Evolutionary conservation across 2,797 vertebrate genomes (phyloP).

Genomic region (Chelon auratus): DNA sequence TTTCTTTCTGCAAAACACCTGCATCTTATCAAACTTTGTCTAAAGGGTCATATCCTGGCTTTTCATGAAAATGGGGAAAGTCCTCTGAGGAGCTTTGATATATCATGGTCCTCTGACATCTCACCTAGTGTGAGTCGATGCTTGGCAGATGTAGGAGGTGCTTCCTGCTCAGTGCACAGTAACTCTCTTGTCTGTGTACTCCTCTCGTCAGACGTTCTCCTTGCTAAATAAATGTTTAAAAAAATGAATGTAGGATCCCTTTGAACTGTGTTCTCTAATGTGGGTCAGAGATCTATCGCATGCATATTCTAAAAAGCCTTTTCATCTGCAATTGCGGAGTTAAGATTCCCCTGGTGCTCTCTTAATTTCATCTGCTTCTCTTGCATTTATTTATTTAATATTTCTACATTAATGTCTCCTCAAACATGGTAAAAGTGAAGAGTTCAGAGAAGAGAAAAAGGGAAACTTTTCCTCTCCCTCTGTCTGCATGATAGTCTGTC

Average conservation of each 20-base stretch:
- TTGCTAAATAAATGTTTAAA: conserved; percentile 59
- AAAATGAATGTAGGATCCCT: conserved; percentile 73
- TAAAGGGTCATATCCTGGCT: conserved; percentile 61
- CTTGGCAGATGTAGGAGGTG: conserved; percentile 56
- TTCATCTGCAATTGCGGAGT: conserved; percentile 84
- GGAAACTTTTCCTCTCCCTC: conserved; percentile 63
- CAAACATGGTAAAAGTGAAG: conserved; percentile 71
- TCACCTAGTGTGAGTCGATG: conserved; percentile 62
- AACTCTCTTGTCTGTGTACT: conserved; percentile 44
- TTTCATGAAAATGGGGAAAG: conserved; percentile 36
- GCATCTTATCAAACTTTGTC: conserved; percentile 77
- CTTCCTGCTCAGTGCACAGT: conserved; percentile 55
- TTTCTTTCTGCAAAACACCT: conserved; percentile 77
- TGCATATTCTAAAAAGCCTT: conserved; percentile 80
- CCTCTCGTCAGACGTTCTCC: conserved; percentile 49
- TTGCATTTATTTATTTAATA: conserved; percentile 84
- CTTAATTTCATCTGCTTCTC: conserved; percentile 82
- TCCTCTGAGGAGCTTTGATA: conserved; percentile 70
- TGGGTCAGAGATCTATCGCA: conserved; percentile 84
- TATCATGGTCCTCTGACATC: conserved; percentile 62
- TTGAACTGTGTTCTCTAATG: conserved; percentile 83
- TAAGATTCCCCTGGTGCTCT: conserved; percentile 80
- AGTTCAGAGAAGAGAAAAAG: conserved; percentile 62
- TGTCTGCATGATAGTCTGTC: conserved; percentile 67
- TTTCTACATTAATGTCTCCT: conserved; percentile 78